Conservation (phyloP, 2,888 invertebrate genomes). For the Ormyrus nitidulus region DNA sequence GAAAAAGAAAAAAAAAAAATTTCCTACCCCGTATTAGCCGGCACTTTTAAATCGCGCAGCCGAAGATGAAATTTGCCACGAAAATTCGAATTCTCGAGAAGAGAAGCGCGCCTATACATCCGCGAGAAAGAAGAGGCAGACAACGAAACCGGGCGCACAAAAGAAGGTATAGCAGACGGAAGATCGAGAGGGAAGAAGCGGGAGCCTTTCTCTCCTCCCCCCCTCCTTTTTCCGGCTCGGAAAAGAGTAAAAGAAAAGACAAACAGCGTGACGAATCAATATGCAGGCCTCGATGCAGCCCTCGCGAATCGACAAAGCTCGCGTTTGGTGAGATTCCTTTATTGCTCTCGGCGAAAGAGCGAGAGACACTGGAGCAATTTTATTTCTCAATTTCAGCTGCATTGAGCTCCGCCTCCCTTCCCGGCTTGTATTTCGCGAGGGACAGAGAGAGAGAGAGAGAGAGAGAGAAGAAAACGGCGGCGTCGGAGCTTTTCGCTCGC, state of each 20-base stretch:
- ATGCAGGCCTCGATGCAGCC: constrained; percentile 22
- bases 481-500: not conserved
- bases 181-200: no score
- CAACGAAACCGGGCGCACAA: no score
- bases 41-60: not conserved
- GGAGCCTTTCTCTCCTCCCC: no score
- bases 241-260: constrained; percentile 9
- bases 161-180: no score
- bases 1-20: no score
- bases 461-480: not conserved
- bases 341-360: constrained; percentile 10
- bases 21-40: not conserved
- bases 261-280: constrained; percentile 34
- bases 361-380: constrained; percentile 12
- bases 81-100: not conserved
- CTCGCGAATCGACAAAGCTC: not conserved
- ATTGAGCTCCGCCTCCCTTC: constrained; percentile 2
- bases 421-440: constrained; percentile 23
- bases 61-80: not conserved
- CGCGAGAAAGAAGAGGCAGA: no score
- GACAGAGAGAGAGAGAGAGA: not conserved
- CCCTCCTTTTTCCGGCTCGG: no score
- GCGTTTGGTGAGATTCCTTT: constrained; percentile 30
- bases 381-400: constrained; percentile 44
- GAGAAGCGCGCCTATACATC: no score